Evolutionary conservation across 2,113 vertebrate species (phyloP).

Genomic region (Triplophysa rosa): DNA sequence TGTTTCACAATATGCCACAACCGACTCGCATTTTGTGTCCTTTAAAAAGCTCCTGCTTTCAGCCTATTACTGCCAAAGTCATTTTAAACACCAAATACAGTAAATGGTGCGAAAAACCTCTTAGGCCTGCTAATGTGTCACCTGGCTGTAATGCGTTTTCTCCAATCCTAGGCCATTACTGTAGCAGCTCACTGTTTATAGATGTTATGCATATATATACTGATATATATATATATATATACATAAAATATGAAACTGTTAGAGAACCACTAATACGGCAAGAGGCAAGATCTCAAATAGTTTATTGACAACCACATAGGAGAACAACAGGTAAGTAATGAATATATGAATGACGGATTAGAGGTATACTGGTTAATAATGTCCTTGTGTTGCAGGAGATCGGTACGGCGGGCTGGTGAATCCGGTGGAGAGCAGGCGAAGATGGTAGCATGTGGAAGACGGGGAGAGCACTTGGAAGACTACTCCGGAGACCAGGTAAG

Average conservation of each 20-base stretch:
- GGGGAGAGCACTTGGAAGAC: no score
- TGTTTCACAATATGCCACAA: slow-evolving; percentile 18
- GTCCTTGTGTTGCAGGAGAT: no score
- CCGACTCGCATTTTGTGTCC: slow-evolving; percentile 23
- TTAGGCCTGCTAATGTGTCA: slow-evolving; percentile 17
- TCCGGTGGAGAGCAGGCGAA: no score
- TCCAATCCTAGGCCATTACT: not conserved
- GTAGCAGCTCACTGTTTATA: not conserved
- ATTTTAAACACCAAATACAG: slow-evolving; percentile 14
- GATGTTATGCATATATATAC: not conserved
- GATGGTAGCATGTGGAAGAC: no score
- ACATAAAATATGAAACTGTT: not conserved
- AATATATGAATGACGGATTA: no score
- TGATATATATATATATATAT: no score
- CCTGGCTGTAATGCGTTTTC: not conserved
- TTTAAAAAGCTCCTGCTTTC: slow-evolving; percentile 11
- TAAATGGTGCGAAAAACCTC: slow-evolving; percentile 21
- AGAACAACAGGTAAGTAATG: no score
- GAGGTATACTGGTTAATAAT: no score
- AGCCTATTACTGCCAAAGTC: slow-evolving; percentile 3
- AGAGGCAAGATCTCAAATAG: no score
- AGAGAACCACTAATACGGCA: not conserved
- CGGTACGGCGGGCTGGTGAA: no score
- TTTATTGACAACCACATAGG: no score
- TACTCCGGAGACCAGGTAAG: no score